Percentiles rank a stretch among this genome's conserved stretches.
phyloP scores from a whole-genome alignment of 2,113 vertebrate species.

The Jaculus jaculus region DNA sequence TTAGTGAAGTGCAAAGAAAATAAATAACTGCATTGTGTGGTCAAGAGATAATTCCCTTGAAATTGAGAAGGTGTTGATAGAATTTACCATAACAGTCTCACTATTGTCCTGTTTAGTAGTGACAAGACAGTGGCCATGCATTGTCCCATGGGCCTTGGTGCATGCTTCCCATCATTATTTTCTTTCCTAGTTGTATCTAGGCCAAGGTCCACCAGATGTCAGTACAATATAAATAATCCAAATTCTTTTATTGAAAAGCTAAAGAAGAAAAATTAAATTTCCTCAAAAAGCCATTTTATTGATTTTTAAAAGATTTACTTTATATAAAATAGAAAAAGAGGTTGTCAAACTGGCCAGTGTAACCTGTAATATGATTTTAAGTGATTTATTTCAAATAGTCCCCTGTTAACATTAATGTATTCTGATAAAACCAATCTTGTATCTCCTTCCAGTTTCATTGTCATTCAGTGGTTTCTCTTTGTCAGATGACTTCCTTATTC shows the following conservation, averaged over 20 bases:
- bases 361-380: conserved; percentile 64
- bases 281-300: background rate
- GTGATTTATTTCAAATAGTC: conserved; percentile 60
- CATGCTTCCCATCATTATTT: conserved; percentile 37
- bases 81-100: no score
- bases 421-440: conserved; percentile 74
- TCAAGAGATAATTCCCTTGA: background rate
- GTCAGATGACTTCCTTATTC: conserved; percentile 67
- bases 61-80: background rate
- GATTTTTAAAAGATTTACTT: conserved; percentile 1
- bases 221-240: conserved; percentile 69
- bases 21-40: background rate
- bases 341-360: conserved; percentile 64
- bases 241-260: conserved; percentile 59
- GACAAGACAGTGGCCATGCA: background rate
- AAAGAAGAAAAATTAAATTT: background rate
- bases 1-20: background rate
- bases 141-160: conserved; percentile 59
- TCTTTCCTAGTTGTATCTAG: conserved; percentile 39
- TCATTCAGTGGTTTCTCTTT: conserved; percentile 72
- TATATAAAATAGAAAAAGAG: background rate
- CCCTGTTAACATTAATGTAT: conserved; percentile 72
- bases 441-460: conserved; percentile 70
- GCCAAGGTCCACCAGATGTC: conserved; percentile 69
- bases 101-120: background rate